Percentiles rank a stretch among this genome's conserved stretches.
Evolutionary conservation across 1,140 invertebrate species (phyloP).

Genomic region (Neodiprion virginianus): DNA sequence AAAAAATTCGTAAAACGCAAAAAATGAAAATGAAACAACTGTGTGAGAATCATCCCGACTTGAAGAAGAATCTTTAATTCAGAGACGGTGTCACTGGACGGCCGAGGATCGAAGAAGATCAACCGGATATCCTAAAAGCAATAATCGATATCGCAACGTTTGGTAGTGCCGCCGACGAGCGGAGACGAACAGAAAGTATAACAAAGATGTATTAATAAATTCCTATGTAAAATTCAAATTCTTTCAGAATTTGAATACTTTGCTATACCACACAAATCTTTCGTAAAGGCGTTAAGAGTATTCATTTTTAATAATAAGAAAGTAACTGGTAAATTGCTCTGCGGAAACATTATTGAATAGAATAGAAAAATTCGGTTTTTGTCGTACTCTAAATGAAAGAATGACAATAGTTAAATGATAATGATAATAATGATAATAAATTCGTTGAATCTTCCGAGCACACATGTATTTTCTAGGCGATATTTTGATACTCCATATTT

Average conservation of each 20-base stretch:
- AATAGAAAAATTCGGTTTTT: background rate
- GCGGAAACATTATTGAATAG: background rate
- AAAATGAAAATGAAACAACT: background rate
- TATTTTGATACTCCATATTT: background rate
- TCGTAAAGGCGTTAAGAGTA: background rate
- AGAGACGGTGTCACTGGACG: slow-evolving; percentile 4
- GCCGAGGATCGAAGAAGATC: slow-evolving; percentile 16
- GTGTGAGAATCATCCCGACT: background rate
- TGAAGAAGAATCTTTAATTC: background rate
- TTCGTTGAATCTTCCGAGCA: background rate
- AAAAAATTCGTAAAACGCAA: background rate
- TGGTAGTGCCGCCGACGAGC: slow-evolving; percentile 26
- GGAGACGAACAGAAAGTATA: slow-evolving; percentile 21
- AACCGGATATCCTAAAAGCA: slow-evolving; percentile 21
- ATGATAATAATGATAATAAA: background rate
- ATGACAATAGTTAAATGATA: background rate
- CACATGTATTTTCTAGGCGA: background rate
- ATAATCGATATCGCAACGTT: slow-evolving; percentile 25
- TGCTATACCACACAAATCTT: background rate
- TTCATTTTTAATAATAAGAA: background rate
- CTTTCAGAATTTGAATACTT: background rate
- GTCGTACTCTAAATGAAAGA: background rate
- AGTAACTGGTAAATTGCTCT: background rate
- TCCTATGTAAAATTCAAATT: background rate
- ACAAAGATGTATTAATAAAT: background rate